phyloP scores from a whole-genome alignment of 2,888 invertebrate species.

The Eilema caniola region DNA sequence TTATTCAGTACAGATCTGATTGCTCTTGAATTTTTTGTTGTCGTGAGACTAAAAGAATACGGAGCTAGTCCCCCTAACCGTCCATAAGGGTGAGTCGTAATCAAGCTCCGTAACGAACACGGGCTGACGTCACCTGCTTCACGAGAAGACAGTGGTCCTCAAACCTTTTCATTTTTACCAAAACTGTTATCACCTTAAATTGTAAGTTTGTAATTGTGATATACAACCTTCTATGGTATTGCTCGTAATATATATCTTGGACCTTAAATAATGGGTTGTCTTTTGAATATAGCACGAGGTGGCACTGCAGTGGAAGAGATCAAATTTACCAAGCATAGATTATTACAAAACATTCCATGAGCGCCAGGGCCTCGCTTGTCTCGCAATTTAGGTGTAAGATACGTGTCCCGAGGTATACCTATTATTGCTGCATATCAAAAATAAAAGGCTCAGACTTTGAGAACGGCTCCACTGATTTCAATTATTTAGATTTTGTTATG shows the following conservation, averaged over 20 bases:
- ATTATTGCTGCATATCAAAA: too few species aligned
- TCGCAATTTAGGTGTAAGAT: too few species aligned
- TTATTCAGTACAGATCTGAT: background rate
- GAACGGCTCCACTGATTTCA: background rate
- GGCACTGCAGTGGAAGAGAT: too few species aligned
- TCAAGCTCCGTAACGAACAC: constrained; percentile 77
- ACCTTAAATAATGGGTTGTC: too few species aligned
- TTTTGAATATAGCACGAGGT: too few species aligned
- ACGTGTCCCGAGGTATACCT: too few species aligned
- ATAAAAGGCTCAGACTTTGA: background rate
- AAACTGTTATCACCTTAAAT: background rate
- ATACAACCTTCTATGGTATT: too few species aligned
- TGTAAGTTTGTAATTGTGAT: background rate
- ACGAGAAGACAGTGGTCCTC: constrained; percentile 50
- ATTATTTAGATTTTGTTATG: background rate
- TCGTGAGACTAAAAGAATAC: background rate
- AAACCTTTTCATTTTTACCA: constrained; percentile 53
- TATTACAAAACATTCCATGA: too few species aligned
- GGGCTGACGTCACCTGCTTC: constrained; percentile 80
- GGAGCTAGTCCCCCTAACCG: constrained; percentile 41
- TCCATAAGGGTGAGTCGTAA: constrained; percentile 70
- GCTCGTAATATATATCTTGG: too few species aligned
- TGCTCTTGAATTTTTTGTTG: background rate
- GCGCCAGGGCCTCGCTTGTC: too few species aligned
- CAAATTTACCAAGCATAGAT: too few species aligned